Evolutionary conservation across 2,797 vertebrate genomes (phyloP).

Genomic region (Paramormyrops hopkinsi): DNA sequence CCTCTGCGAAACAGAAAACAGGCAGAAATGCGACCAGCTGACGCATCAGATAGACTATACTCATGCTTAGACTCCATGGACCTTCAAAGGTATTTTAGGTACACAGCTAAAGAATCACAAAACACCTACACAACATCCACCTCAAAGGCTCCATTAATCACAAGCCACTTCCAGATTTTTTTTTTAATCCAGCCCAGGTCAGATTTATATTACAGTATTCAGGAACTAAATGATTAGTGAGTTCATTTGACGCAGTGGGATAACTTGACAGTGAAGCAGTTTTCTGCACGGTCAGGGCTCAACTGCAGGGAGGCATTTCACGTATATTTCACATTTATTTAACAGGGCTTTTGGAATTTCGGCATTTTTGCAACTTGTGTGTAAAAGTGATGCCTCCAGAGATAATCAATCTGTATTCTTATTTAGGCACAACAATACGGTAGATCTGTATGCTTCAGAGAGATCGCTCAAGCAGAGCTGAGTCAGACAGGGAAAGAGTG

Average conservation of each 20-base stretch:
- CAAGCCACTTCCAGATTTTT: conserved; percentile 20
- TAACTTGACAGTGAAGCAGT: neutral
- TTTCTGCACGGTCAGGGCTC: neutral
- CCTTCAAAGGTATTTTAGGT: neutral
- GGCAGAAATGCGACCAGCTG: neutral
- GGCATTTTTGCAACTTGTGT: neutral
- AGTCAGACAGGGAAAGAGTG: neutral
- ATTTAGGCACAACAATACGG: neutral
- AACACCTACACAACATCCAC: neutral
- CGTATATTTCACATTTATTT: neutral
- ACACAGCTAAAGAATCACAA: neutral
- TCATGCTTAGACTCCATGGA: neutral
- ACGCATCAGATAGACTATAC: neutral
- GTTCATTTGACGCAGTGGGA: neutral
- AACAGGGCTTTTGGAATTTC: neutral
- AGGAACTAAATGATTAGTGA: conserved; percentile 10
- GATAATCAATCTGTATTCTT: neutral
- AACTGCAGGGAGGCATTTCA: neutral
- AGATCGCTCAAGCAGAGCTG: neutral
- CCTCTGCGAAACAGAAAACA: neutral
- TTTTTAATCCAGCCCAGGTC: conserved; percentile 29
- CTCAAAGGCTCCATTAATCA: neutral
- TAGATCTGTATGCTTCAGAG: neutral
- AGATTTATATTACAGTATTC: neutral
- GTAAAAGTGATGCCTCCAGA: neutral